phyloP scores from a whole-genome alignment of 2,888 invertebrate genomes.

The Resseliella maxima region DNA sequence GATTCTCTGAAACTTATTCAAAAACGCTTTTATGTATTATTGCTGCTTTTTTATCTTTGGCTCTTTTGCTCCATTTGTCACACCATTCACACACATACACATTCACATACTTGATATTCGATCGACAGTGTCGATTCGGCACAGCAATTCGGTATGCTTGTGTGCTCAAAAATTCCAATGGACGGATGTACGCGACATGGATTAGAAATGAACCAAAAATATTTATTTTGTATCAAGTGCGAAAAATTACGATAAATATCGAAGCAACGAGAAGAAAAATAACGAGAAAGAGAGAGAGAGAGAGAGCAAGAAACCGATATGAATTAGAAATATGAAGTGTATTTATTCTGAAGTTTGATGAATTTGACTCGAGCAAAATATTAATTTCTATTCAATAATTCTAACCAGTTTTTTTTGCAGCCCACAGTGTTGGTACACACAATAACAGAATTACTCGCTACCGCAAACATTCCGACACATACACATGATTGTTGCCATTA shows the following conservation, averaged over 20 bases:
- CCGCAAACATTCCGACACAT: too few relatives aligned
- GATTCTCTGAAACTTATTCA: too few relatives aligned
- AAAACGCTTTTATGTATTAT: too few relatives aligned
- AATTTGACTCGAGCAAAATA: background rate
- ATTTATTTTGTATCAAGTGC: background rate
- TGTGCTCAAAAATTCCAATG: background rate
- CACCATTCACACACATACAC: background rate
- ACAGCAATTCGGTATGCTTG: background rate
- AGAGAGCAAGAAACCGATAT: background rate
- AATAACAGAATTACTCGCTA: background rate
- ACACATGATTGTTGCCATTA: too few relatives aligned
- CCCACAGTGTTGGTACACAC: background rate
- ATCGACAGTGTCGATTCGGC: background rate
- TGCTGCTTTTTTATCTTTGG: background rate
- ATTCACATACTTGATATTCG: background rate
- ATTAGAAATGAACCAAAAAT: background rate
- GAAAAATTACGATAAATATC: too few relatives aligned
- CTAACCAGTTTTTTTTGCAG: background rate
- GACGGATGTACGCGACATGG: slow-evolving; percentile 10
- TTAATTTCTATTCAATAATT: slow-evolving; percentile 20
- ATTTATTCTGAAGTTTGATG: too few relatives aligned
- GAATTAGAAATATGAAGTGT: too few relatives aligned
- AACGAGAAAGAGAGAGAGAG: too few relatives aligned
- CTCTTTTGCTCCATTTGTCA: background rate
- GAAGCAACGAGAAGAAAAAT: too few relatives aligned